Base-by-base conservation (phyloP, 2,797 vertebrate genomes). In the Alectoris magna region DNA sequence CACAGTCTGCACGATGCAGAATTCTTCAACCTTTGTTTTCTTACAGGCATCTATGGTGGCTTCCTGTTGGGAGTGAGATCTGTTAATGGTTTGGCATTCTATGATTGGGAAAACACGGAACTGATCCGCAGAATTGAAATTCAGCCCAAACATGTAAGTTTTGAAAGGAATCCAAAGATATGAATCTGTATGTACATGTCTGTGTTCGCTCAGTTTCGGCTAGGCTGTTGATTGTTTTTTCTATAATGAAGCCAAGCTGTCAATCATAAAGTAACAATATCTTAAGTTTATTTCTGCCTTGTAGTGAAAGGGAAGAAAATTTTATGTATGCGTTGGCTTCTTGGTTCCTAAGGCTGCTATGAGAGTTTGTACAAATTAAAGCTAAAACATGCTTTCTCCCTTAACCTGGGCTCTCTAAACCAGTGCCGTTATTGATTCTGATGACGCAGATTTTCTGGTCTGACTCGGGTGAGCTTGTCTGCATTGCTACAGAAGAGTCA, bases 101-200 rank as follows among this genome's bases (percentile, higher is more conserved):
- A 99, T 82, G 99, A 99, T 85, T 99, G 99, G 99, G 99, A 99
- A 67, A 99, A 99, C 95, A 99, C 99, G 8, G 99, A 99, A 96
- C 90, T 99, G 87, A 98, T 99, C 94, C 99, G 99, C 72, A 99
- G 99, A 95, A 99, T 99, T 87, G 99, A 99, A 98, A 99, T 99
- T 96, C 99, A 99, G 95, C 99, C 99, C 84, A 99, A 99, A 97
- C 99, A 99, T 0, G 99, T 99, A 93, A 98, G 98, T 97, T 90
- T 75, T 34, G 48, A 29, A 6, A 2, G 21, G 24, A 10, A 6
- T 66, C 64, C 81, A 49, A 66, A 70, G 18, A 19, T 19, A 26
- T 11, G 51, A 31, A 55, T 55, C 51, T 55, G 5, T 9, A 4
- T 0, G 69, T 34, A 13, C 9, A 10, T 83, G 4, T 48, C 18